Conservation (phyloP, 2,113 vertebrate species). For the Sylvia atricapilla region DNA sequence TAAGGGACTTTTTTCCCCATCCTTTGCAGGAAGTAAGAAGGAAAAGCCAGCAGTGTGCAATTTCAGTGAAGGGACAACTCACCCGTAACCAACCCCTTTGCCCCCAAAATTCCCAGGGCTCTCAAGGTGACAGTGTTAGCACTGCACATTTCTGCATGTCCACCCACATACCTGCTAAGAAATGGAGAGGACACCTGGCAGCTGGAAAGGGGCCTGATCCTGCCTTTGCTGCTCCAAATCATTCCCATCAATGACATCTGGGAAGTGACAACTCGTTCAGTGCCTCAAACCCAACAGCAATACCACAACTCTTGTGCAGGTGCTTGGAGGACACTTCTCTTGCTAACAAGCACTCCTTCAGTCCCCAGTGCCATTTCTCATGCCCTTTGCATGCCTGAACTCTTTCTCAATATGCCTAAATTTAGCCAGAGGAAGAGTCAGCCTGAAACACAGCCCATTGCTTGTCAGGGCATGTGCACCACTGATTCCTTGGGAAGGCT, state of each 20-base stretch:
- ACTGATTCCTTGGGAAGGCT: not conserved
- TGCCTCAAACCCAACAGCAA: fast-evolving
- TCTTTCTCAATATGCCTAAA: not conserved
- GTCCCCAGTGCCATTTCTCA: not conserved
- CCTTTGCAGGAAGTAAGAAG: not conserved
- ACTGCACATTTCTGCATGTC: not conserved
- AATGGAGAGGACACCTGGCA: not conserved
- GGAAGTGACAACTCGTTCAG: not conserved
- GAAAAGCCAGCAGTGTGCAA: not conserved
- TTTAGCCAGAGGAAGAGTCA: not conserved
- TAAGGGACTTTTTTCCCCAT: not conserved
- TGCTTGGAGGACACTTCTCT: not conserved
- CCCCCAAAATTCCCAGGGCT: not conserved
- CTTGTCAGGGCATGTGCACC: not conserved
- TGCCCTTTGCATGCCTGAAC: not conserved
- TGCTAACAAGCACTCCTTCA: fast-evolving
- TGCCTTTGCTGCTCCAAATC: not conserved
- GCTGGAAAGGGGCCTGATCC: not conserved
- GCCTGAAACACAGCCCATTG: not conserved
- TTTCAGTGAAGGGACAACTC: not conserved
- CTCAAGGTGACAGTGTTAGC: not conserved
- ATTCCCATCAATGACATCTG: fast-evolving
- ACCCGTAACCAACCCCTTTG: not conserved
- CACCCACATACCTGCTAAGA: fast-evolving
- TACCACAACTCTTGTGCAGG: fast-evolving